A percentile compares a stretch with the other conserved stretches of the same genome.
Conservation (phyloP, 2,113 vertebrate species). For the Gymnocephalus cernua region DNA sequence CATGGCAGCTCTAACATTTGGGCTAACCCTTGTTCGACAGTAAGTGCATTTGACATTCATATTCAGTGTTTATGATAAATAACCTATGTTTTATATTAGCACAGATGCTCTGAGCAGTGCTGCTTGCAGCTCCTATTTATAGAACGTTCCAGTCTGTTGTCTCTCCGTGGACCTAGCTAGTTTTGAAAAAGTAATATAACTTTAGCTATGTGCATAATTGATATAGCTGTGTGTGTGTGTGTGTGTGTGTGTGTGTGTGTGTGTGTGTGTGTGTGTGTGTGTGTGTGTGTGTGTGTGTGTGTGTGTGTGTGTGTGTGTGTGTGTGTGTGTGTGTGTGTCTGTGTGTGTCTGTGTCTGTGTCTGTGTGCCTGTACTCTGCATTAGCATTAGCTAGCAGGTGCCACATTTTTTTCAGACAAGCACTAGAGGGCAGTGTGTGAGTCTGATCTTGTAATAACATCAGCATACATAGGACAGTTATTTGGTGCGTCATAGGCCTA, state of each 20-base stretch:
- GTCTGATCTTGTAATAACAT: not conserved
- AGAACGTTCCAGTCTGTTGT: not conserved
- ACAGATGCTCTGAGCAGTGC: not conserved
- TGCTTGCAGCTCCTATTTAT: not conserved
- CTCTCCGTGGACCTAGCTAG: not conserved
- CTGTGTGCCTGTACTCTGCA: not conserved
- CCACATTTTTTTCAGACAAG: not conserved
- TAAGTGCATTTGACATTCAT: slow-evolving; percentile 66
- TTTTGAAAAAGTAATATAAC: not conserved
- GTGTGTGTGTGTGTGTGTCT: too few species aligned
- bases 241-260: too few species aligned
- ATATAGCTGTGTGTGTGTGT: too few species aligned
- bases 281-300: too few species aligned
- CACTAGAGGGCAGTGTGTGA: too few species aligned
- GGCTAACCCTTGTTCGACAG: slow-evolving; percentile 83
- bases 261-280: too few species aligned
- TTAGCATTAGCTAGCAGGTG: not conserved
- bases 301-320: too few species aligned
- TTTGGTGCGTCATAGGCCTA: too few species aligned
- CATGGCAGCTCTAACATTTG: slow-evolving; percentile 67
- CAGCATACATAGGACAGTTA: not conserved
- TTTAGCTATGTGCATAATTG: too few species aligned
- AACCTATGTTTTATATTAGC: not conserved
- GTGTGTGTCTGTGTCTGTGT: too few species aligned
- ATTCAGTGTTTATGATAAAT: not conserved